Percentiles rank a stretch among this genome's conserved stretches.
These are phyloP conservation scores for Anarhynchus alexandrinus DNA, from an alignment of 2,113 vertebrate genomes.

Conservation along the genomic window DNA sequence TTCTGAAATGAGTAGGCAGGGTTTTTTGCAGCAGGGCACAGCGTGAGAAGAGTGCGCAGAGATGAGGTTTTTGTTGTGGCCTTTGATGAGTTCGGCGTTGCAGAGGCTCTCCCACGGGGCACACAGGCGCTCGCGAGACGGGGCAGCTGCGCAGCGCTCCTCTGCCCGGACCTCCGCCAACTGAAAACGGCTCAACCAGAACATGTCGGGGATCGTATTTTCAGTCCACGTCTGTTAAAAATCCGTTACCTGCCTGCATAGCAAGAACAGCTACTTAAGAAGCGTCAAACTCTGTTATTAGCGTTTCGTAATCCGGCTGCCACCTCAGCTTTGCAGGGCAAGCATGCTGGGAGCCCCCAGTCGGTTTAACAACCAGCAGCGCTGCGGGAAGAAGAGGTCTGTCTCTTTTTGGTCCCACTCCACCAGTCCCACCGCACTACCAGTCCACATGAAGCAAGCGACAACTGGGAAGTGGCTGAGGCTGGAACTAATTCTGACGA, in stretches of 20 bases:
- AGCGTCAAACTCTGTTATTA: background rate
- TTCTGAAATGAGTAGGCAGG: background rate
- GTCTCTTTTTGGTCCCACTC: background rate
- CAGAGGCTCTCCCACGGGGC: accelerated
- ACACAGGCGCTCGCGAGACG: background rate
- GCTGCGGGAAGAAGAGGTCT: background rate
- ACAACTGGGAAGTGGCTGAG: background rate
- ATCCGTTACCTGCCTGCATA: background rate
- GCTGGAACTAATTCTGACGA: background rate
- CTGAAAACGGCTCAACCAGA: background rate
- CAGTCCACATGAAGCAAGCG: background rate
- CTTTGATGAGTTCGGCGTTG: background rate
- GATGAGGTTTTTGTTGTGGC: background rate
- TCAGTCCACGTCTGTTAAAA: background rate
- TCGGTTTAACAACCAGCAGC: background rate
- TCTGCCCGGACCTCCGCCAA: background rate
- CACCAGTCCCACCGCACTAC: background rate
- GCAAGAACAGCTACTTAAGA: background rate
- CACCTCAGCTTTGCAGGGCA: background rate
- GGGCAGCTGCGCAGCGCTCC: background rate
- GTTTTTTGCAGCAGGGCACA: background rate
- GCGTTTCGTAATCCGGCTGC: background rate
- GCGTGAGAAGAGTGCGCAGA: background rate
- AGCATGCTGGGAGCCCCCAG: background rate
- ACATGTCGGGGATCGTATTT: too few relatives aligned